These are phyloP conservation scores for Rhinogobio ventralis DNA, from an alignment of 2,797 vertebrate species.

Conservation along the genomic window DNA sequence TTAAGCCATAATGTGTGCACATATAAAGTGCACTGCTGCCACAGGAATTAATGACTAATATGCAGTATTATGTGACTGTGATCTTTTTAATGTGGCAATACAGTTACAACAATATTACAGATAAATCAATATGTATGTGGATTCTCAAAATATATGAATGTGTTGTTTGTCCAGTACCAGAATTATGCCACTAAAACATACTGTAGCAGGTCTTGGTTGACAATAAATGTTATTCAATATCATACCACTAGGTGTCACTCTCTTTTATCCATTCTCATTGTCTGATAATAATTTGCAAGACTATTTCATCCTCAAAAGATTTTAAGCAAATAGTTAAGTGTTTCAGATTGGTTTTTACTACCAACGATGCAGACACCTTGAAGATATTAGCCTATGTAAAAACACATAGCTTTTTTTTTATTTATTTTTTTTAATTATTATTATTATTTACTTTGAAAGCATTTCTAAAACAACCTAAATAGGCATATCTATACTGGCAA, in stretches of 20 bases:
- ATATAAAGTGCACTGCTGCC: conserved; percentile 49
- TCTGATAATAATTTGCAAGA: neutral
- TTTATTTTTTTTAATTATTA: neutral
- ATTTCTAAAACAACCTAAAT: neutral
- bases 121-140: conserved; percentile 10
- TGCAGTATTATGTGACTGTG: conserved; percentile 39
- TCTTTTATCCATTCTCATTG: neutral
- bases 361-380: neutral
- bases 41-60: neutral
- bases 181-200: neutral
- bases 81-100: conserved; percentile 35
- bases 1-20: conserved; percentile 59
- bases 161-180: neutral
- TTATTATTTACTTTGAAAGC: neutral
- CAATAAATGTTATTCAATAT: conserved; percentile 34
- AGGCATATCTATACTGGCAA: neutral
- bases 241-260: conserved; percentile 53
- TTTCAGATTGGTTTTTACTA: too few relatives aligned
- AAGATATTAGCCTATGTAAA: neutral
- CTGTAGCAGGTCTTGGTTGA: neutral
- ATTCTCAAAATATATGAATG: conserved; percentile 36
- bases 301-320: neutral
- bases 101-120: conserved; percentile 23
- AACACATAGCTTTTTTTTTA: neutral
- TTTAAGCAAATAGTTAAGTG: neutral